These are phyloP conservation scores for Achlya flavicornis DNA, from an alignment of 2,888 invertebrate species.

Conservation along the genomic window DNA sequence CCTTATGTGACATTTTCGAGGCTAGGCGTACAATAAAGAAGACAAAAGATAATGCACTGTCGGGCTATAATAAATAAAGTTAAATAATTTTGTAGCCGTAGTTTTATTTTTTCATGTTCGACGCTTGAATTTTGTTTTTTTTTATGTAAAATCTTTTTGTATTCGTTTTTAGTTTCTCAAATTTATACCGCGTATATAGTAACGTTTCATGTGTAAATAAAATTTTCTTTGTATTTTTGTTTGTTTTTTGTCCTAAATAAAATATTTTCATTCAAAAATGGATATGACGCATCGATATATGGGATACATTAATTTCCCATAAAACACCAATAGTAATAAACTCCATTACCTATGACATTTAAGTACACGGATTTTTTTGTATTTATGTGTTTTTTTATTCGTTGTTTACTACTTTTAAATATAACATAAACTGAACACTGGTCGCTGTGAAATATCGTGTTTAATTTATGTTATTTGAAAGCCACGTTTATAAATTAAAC, in stretches of 20 bases:
- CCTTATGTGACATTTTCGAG: conserved; percentile 72
- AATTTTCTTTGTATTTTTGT: conserved; percentile 14
- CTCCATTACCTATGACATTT: conserved; percentile 73
- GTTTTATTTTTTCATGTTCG: conserved; percentile 12
- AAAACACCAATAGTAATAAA: conserved; percentile 68
- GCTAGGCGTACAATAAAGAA: conserved; percentile 66
- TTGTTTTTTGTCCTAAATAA: conserved; percentile 18
- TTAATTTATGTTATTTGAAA: conserved; percentile 51
- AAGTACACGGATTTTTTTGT: conserved; percentile 74
- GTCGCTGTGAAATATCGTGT: conserved; percentile 24
- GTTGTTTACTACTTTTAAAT: conserved; percentile 70
- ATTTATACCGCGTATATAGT: background rate
- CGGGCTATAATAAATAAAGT: conserved; percentile 33
- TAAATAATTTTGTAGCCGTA: conserved; percentile 20
- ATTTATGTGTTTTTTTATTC: conserved; percentile 72
- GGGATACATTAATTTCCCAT: conserved; percentile 48
- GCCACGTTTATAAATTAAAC: conserved; percentile 58
- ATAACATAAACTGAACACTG: conserved; percentile 58
- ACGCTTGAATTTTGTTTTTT: background rate
- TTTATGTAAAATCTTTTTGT: background rate
- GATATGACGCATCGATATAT: conserved; percentile 58
- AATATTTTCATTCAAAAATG: conserved; percentile 57
- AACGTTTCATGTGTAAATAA: background rate
- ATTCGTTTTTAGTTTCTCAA: background rate
- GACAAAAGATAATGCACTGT: conserved; percentile 68